Evolutionary conservation across 2,888 invertebrate species (phyloP), one percentile per base, ranked within the genome.

Genomic region (Serripes groenlandicus): DNA sequence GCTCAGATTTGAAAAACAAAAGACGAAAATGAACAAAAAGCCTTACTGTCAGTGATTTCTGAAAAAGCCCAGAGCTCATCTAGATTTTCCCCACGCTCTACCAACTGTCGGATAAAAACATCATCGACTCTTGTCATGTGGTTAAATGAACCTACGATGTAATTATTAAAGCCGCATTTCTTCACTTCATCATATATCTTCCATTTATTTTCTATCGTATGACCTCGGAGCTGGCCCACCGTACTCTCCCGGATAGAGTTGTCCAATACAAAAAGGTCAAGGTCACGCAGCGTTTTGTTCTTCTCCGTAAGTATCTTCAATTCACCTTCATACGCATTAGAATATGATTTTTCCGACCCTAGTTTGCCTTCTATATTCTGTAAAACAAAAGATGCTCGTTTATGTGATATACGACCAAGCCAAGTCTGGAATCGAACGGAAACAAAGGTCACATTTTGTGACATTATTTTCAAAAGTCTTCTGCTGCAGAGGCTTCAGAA

Each of bases 161-260:
- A 62, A 34, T 78, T 11, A 3, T 35, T 49, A 42, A 78, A 78
- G 18, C 78, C 78, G 32, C 78, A 78, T 64, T 71, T 77, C 37
- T 70, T 77, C 32, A 64, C 32, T 30, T 71, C 77, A n/a, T 77
- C 52, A 49, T 72, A 78, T 7, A 78, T 66, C 28, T 42, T 34
- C 78, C 78, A 72, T 54, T 78, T 78, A 37, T 66, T 56, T 28
- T 78, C 78, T 15, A 78, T 7, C 7, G 78, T 78, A 35, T 78
- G 78, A 15, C 78, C 78, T 34, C 62, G 62, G 21, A 62, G 62
- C 34, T 62, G 62, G n/a, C 62, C 62, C 15, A 62, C 62, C 15
- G 68, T 64, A 23, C 64, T 64, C 35, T 64, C 64, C 3, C 64
- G 64, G 11, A 64, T 64, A 5, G 64, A 64, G 35, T 64, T 64